These are phyloP conservation scores for Hypena proboscidalis DNA, from an alignment of 2,888 invertebrate species.

Conservation along the genomic window DNA sequence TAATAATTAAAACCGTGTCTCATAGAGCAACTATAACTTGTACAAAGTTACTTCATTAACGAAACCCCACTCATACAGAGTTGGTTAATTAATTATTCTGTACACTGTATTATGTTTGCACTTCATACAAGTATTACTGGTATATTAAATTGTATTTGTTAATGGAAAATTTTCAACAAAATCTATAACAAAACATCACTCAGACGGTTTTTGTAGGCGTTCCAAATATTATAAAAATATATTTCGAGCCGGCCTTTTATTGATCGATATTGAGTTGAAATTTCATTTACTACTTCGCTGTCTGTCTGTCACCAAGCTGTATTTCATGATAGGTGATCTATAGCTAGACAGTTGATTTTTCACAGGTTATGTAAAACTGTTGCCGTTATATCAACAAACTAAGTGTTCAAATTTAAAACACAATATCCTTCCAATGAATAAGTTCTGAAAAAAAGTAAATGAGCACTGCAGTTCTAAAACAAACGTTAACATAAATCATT, in stretches of 20 bases:
- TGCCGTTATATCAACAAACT: too few relatives aligned
- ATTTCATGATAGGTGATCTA: too few relatives aligned
- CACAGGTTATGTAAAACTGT: too few relatives aligned
- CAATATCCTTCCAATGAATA: too few relatives aligned
- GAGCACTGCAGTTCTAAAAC: too few relatives aligned
- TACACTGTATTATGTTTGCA: not conserved
- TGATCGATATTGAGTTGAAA: too few relatives aligned
- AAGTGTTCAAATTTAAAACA: too few relatives aligned
- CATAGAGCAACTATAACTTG: not conserved
- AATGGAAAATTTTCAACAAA: not conserved
- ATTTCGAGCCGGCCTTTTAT: not conserved
- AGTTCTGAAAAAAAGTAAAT: too few relatives aligned
- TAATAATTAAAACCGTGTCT: not conserved
- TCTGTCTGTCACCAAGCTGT: too few relatives aligned
- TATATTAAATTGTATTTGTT: not conserved
- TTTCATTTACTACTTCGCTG: too few relatives aligned
- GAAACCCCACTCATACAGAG: slow-evolving; percentile 8
- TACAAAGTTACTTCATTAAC: slow-evolving; percentile 20
- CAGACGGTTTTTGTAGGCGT: slow-evolving; percentile 9
- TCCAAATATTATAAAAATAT: slow-evolving; percentile 3
- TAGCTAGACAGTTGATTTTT: too few relatives aligned
- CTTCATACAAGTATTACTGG: not conserved
- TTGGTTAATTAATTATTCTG: not conserved
- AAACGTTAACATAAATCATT: too few relatives aligned
- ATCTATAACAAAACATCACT: not conserved